Evolutionary conservation across 37 sponge, comb jelly and placozoan genomes (phyloP).

Genomic region (Tethya wilhelma): DNA sequence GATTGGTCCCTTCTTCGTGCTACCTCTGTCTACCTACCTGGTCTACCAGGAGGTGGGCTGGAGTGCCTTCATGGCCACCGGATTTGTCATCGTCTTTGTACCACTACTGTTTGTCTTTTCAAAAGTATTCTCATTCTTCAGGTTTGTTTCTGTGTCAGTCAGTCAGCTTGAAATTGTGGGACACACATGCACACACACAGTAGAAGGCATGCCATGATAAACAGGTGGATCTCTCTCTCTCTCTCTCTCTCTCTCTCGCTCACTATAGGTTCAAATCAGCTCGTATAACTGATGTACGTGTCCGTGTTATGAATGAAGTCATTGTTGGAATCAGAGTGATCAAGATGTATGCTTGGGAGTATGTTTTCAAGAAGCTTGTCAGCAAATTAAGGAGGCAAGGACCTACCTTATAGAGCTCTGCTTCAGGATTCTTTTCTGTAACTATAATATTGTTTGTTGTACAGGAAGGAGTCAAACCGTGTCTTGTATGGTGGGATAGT

Average conservation of each 20-base stretch:
- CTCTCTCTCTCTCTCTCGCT: too few species aligned
- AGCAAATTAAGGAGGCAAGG: neutral
- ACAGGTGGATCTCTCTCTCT: too few species aligned
- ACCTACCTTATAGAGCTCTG: slow-evolving; percentile 52
- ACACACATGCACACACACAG: too few species aligned
- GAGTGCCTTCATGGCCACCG: slow-evolving; percentile 26
- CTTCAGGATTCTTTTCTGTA: too few species aligned
- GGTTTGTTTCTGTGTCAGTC: too few species aligned
- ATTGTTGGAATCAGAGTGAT: slow-evolving; percentile 87
- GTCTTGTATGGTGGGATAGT: too few species aligned
- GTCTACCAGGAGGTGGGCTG: slow-evolving; percentile 68
- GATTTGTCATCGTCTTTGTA: slow-evolving; percentile 32
- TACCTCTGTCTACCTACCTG: slow-evolving; percentile 43
- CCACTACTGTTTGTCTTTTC: slow-evolving; percentile 46
- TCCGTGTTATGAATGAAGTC: slow-evolving; percentile 83
- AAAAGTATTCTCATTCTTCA: slow-evolving; percentile 28
- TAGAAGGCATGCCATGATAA: too few species aligned
- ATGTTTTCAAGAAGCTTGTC: slow-evolving; percentile 68
- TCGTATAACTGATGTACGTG: slow-evolving; percentile 68
- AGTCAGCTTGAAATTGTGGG: too few species aligned
- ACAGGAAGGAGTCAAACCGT: too few species aligned
- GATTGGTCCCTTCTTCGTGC: slow-evolving; percentile 51
- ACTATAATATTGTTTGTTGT: too few species aligned
- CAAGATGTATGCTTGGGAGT: slow-evolving; percentile 95
- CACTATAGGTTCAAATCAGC: slow-evolving; percentile 66